Conservation (phyloP, 2,113 vertebrate genomes). For the Spizaetus ornatus region DNA sequence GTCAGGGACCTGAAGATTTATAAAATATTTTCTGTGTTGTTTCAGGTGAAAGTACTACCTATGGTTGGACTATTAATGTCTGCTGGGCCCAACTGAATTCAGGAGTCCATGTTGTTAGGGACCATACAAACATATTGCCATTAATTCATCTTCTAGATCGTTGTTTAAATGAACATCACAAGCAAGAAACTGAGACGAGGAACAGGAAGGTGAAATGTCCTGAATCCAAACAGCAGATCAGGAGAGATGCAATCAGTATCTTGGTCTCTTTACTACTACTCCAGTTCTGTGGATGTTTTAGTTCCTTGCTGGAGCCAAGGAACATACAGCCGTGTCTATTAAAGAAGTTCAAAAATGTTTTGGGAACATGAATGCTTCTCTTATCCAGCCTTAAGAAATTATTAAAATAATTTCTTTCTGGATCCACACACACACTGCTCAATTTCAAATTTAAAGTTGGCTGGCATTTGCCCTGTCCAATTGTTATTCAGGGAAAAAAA, state of each 20-base stretch:
- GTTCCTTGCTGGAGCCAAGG: background rate
- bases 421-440: background rate
- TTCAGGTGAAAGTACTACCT: background rate
- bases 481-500: background rate
- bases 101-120: background rate
- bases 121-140: background rate
- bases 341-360: background rate
- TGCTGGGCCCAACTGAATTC: background rate
- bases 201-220: background rate
- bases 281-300: background rate
- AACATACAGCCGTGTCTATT: fast-evolving
- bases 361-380: fast-evolving
- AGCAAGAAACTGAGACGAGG: background rate
- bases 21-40: background rate
- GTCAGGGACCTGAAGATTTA: background rate
- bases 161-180: background rate
- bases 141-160: background rate
- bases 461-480: fast-evolving
- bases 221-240: background rate
- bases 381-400: background rate
- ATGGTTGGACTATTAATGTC: fast-evolving
- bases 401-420: background rate
- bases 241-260: fast-evolving
- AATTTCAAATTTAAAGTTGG: background rate
- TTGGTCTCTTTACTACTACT: background rate